Evolutionary conservation across 2,113 vertebrate species (phyloP).

Genomic region (Odontophorus gujanensis): DNA sequence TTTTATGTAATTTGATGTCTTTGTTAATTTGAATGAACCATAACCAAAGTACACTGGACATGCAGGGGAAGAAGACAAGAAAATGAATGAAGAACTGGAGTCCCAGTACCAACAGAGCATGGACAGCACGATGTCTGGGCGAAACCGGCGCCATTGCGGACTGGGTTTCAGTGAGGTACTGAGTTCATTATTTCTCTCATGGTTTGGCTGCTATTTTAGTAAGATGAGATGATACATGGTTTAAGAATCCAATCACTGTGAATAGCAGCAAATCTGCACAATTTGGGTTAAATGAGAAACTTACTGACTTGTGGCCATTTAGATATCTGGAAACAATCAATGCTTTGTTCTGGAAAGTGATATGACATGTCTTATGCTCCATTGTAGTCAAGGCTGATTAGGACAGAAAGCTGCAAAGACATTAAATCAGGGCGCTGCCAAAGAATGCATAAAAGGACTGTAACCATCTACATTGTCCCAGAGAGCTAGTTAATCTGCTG

Average conservation of each 20-base stretch:
- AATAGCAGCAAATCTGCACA: neutral
- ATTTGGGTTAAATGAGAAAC: neutral
- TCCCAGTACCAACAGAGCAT: constrained; percentile 94
- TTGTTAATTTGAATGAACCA: constrained; percentile 80
- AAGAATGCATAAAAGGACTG: neutral
- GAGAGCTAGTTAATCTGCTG: neutral
- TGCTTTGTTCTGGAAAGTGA: neutral
- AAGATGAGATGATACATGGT: neutral
- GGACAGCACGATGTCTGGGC: constrained; percentile 92
- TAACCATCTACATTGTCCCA: neutral
- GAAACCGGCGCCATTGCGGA: constrained; percentile 92
- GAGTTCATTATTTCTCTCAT: neutral
- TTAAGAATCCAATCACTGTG: neutral
- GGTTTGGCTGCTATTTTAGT: neutral
- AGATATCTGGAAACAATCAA: neutral
- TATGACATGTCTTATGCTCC: neutral
- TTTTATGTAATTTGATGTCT: constrained; percentile 76
- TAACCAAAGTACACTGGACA: constrained; percentile 81
- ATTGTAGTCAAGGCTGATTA: neutral
- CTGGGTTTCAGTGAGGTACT: constrained; percentile 95
- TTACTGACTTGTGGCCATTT: neutral
- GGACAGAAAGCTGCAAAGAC: neutral
- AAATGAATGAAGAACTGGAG: constrained; percentile 92
- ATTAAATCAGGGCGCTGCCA: neutral
- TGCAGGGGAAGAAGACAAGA: constrained; percentile 91